Conservation (phyloP, 2,113 vertebrate species). For the Leucoraja erinaceus region DNA sequence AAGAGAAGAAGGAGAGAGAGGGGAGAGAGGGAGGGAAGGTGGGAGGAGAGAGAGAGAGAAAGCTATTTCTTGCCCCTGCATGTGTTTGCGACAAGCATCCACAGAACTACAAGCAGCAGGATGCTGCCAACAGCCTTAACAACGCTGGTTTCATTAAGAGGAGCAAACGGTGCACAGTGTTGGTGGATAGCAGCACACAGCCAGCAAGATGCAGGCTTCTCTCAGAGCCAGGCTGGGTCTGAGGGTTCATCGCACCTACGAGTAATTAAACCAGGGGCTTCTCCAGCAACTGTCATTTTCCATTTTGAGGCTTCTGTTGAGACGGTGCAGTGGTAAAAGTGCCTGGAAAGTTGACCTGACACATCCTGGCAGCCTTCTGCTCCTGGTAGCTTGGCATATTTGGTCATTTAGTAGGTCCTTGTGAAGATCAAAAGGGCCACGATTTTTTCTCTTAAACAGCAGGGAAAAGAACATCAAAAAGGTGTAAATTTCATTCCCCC, state of each 20-base stretch:
- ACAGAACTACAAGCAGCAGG: constrained; percentile 50
- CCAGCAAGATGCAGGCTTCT: constrained; percentile 41
- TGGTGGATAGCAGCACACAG: constrained; percentile 41
- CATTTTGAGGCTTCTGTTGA: constrained; percentile 43
- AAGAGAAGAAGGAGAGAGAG: too few relatives aligned
- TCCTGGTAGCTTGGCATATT: constrained; percentile 96
- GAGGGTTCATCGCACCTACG: constrained; percentile 56
- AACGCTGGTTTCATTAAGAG: constrained; percentile 50
- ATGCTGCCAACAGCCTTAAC: constrained; percentile 53
- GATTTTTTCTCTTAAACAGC: constrained; percentile 96
- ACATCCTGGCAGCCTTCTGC: constrained; percentile 88
- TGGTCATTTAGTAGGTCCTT: constrained; percentile 94
- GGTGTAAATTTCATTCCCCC: constrained; percentile 99
- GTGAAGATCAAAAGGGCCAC: constrained; percentile 99
- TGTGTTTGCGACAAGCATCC: constrained; percentile 39
- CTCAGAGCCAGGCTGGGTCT: constrained; percentile 47
- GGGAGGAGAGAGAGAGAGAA: not conserved
- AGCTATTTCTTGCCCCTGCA: constrained; percentile 36
- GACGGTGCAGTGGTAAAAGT: constrained; percentile 57
- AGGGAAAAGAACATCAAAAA: constrained; percentile 99
- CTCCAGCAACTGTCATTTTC: constrained; percentile 58
- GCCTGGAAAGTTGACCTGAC: constrained; percentile 79
- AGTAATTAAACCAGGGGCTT: constrained; percentile 59
- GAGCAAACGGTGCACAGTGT: constrained; percentile 53
- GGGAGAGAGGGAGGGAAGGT: too few relatives aligned